phyloP scores from a whole-genome alignment of 2,797 vertebrate genomes.

The Spatula clypeata region DNA sequence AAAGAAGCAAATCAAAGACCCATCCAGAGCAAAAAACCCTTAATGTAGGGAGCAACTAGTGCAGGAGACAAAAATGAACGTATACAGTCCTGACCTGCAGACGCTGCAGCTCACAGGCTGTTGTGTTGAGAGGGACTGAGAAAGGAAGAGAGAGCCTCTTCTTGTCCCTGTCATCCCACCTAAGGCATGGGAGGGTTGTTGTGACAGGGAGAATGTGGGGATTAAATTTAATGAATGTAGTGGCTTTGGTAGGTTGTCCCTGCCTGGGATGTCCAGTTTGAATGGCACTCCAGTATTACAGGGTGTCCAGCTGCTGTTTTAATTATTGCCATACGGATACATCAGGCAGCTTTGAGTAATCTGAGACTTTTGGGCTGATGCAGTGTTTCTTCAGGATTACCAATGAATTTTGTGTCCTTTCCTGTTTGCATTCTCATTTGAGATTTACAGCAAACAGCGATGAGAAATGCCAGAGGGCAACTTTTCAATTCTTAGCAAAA shows the following conservation, averaged over 20 bases:
- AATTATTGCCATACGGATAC: background rate
- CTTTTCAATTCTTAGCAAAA: conserved; percentile 68
- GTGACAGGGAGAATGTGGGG: background rate
- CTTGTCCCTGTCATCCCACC: no score
- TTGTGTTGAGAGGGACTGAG: background rate
- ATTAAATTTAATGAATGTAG: background rate
- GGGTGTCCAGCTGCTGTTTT: background rate
- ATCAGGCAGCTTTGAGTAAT: background rate
- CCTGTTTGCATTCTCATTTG: conserved; percentile 18
- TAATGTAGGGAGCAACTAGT: background rate
- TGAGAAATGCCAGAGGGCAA: conserved; percentile 61
- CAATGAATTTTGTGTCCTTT: conserved; percentile 14
- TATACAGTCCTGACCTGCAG: rapidly evolving
- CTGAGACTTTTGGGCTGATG: background rate
- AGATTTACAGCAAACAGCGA: conserved; percentile 47
- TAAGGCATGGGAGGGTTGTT: background rate
- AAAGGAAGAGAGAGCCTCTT: background rate
- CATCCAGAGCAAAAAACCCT: background rate
- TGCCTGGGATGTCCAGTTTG: background rate
- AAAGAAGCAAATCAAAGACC: background rate
- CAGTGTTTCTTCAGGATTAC: conserved; percentile 3
- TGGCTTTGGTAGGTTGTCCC: background rate
- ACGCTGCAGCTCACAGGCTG: background rate
- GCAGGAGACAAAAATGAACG: background rate
- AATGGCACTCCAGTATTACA: background rate